Evolutionary conservation across 2,797 vertebrate species (phyloP).

Genomic region (Rhincodon typus): DNA sequence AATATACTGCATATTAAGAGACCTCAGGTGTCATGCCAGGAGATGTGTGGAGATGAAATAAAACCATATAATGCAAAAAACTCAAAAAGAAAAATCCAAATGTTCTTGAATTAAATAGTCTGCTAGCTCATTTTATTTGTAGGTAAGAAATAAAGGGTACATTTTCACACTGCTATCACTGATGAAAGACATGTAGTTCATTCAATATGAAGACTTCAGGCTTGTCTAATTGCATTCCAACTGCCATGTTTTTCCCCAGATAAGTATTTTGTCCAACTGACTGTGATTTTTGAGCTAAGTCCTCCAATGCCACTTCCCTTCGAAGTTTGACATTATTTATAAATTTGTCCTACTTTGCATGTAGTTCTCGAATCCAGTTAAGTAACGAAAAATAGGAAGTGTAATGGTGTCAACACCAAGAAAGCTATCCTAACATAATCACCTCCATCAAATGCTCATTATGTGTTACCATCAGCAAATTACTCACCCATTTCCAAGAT

Average conservation of each 20-base stretch:
- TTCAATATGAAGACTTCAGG: background rate
- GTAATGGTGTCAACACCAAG: background rate
- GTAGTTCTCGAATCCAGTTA: background rate
- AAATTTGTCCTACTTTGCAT: background rate
- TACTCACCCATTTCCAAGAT: background rate
- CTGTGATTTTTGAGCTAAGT: background rate
- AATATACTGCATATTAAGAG: background rate
- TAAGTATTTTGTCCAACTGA: background rate
- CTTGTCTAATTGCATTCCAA: background rate
- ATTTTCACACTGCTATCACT: background rate
- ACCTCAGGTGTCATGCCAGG: background rate
- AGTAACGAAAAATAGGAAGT: background rate
- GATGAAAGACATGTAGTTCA: background rate
- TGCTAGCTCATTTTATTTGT: background rate
- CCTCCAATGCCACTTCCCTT: background rate
- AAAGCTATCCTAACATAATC: background rate
- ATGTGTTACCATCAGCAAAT: background rate
- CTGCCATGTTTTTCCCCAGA: background rate
- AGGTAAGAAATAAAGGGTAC: background rate
- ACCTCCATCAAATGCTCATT: background rate
- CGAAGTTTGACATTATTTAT: background rate
- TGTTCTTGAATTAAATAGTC: background rate
- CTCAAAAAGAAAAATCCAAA: background rate
- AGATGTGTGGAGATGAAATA: background rate
- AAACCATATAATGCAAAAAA: background rate